Conservation (phyloP, 2,888 invertebrate genomes). For the Carterocephalus palaemon region DNA sequence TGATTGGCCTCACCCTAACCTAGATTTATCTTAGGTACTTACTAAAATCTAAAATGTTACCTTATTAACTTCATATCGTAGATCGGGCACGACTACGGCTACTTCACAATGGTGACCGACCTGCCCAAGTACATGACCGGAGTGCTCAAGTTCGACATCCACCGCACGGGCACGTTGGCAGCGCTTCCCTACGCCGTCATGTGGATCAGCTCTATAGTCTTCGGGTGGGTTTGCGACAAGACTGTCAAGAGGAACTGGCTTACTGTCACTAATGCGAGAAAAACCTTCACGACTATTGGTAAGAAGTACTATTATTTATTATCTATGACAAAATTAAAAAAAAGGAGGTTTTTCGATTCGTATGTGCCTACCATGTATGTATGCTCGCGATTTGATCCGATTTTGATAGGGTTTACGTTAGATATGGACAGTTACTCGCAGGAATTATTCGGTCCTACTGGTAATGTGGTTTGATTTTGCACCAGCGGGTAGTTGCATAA, state of each 20-base stretch:
- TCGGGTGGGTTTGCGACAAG: conserved; percentile 84
- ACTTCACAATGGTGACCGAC: conserved; percentile 85
- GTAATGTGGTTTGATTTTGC: too few relatives aligned
- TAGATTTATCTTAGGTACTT: too few relatives aligned
- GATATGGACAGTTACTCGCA: too few relatives aligned
- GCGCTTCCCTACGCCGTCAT: conserved; percentile 83
- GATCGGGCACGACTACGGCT: conserved; percentile 84
- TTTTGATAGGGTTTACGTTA: too few relatives aligned
- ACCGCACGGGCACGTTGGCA: conserved; percentile 80
- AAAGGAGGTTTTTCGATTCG: too few relatives aligned
- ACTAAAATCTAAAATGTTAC: too few relatives aligned
- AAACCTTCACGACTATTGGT: conserved; percentile 84
- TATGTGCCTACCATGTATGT: too few relatives aligned
- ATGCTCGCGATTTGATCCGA: too few relatives aligned
- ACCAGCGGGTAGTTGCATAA: too few relatives aligned
- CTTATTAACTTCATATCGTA: conserved; percentile 45
- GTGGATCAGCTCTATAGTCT: conserved; percentile 81
- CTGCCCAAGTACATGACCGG: conserved; percentile 84
- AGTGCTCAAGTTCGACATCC: conserved; percentile 82
- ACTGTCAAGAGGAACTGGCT: conserved; percentile 80
- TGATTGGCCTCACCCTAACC: too few relatives aligned
- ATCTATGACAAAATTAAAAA: background rate
- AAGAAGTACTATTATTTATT: conserved; percentile 39
- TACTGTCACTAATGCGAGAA: conserved; percentile 77
- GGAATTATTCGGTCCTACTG: too few relatives aligned